Base-by-base conservation (phyloP, 2,113 vertebrate species). In the Odocoileus hemionus region DNA sequence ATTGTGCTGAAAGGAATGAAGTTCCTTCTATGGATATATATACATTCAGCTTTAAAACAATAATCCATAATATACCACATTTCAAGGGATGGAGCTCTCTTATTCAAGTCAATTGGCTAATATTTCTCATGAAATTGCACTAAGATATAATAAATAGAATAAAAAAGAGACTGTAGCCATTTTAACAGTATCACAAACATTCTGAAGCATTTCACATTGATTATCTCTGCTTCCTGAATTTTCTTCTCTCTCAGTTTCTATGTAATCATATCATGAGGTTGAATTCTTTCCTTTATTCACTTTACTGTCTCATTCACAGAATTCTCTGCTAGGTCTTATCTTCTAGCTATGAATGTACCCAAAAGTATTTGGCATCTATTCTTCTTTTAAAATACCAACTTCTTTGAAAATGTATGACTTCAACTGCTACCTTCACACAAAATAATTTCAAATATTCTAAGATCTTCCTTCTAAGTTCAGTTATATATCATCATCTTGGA, bases 371-470 rank as follows among this genome's bases (percentile, higher is more conserved):
- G 60, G 19, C 6, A 79, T 33, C 86, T 70, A 86, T 12, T 78
- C 13, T 89, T 89, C 43, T 74, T 86, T 74, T 36, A 74, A 93
- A 92, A 85, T 76, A 80, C 3, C n/a, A 91, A 64, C n/a, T 76
- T 96, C 60, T 74, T 64, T 50, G 74, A 87, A 96, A 43, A 88
- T 12, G 25, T 10, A 58, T 33, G 4, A 80, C 19, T 91, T 96
- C 47, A 92, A 80, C 8, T 89, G 89, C 52, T 28, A 79, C 13
- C 52, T 91, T 92, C 28, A 82, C 89, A 87, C 89, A 93, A 76
- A 80, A 78, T 52, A 76, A 95, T 83, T 93, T 89, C 47, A 80
- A 94, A 60, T 87, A 91, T 92, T 93, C 54, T 89, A 52, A 57
- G 39, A 47, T 6, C 70, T 79, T 86, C 47, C 26, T 52, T 89